Conservation (phyloP, 2,888 invertebrate genomes). For the Rhingia campestris region DNA sequence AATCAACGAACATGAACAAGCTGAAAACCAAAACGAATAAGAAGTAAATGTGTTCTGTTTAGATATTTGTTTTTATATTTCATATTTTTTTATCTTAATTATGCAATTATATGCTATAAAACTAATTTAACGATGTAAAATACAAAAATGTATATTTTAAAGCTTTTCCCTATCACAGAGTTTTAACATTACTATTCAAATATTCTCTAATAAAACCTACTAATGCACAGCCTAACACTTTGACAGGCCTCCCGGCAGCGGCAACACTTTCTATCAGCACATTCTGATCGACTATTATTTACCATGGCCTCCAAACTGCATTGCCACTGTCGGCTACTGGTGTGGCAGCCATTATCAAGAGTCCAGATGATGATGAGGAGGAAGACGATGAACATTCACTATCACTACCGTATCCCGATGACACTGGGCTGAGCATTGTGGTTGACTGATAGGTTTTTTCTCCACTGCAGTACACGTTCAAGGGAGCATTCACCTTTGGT, state of each 20-base stretch:
- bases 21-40: background rate
- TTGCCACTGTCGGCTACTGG: constrained; percentile 23
- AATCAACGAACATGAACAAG: background rate
- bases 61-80: constrained; percentile 9
- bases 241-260: constrained; percentile 22
- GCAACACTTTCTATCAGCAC: too few species aligned
- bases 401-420: constrained; percentile 82
- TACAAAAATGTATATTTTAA: constrained; percentile 71
- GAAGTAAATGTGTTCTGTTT: background rate
- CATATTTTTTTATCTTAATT: background rate
- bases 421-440: constrained; percentile 79
- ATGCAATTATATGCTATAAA: constrained; percentile 4
- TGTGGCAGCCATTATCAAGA: constrained; percentile 75
- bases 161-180: constrained; percentile 80
- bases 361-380: constrained; percentile 35
- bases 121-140: constrained; percentile 27
- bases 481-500: constrained; percentile 34
- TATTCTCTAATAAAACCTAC: constrained; percentile 64
- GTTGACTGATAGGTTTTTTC: constrained; percentile 10
- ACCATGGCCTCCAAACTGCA: constrained; percentile 81
- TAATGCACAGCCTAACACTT: constrained; percentile 71
- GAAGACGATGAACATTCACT: constrained; percentile 76
- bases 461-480: constrained; percentile 50
- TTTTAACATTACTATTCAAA: constrained; percentile 55
- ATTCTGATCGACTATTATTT: constrained; percentile 40